Evolutionary conservation across 2,797 vertebrate species (phyloP).

Genomic region (Anguilla pacifica): DNA sequence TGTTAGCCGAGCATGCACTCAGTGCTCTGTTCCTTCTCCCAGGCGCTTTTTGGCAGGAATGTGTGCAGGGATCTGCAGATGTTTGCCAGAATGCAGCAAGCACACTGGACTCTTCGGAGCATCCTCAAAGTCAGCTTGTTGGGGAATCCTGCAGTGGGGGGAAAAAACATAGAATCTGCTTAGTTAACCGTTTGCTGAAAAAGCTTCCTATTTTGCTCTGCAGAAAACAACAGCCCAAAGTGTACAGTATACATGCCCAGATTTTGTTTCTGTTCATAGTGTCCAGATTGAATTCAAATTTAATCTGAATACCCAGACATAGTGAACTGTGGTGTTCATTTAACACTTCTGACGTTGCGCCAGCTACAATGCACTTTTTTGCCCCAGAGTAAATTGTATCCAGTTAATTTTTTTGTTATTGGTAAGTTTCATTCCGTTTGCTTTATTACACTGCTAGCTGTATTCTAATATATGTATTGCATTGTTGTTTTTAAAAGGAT

Average conservation of each 20-base stretch:
- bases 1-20: neutral
- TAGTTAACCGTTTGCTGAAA: neutral
- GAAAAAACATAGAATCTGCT: neutral
- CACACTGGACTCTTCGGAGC: neutral
- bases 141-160: neutral
- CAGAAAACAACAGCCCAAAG: neutral
- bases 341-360: neutral
- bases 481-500: neutral
- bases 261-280: neutral
- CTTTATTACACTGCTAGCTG: neutral
- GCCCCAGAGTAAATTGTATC: slow-evolving; percentile 29
- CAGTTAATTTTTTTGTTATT: slow-evolving; percentile 38
- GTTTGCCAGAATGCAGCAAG: neutral
- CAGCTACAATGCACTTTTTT: slow-evolving; percentile 35
- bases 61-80: neutral
- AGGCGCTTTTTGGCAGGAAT: neutral
- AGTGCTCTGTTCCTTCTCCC: neutral
- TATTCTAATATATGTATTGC: neutral
- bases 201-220: neutral
- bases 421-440: neutral
- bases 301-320: neutral
- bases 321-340: neutral
- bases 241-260: neutral
- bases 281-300: neutral
- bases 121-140: neutral